Evolutionary conservation across 2,888 invertebrate genomes (phyloP), one percentile per base, ranked within the genome.

Genomic region (Dinocampus coccinellae): DNA sequence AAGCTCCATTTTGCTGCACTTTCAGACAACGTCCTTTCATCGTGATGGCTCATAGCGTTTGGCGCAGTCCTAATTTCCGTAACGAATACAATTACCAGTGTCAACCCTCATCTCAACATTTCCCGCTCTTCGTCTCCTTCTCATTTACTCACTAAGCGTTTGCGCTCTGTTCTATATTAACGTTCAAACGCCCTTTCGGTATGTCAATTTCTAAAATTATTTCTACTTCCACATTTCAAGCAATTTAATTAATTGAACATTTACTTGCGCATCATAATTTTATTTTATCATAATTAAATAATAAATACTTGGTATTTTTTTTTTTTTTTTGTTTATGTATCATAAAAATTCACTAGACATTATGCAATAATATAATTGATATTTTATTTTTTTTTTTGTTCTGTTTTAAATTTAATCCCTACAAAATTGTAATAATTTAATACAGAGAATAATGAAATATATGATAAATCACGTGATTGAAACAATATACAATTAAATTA

Each of bases 1-100:
- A 76, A 73, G 71, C 73, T 74, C 74, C 74, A 76, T 76, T 58
- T 58, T 74, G 74, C 69, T 71, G 74, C 69, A 76, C 74, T 74
- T 62, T 53, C 53, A 70, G 71, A 71, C 62, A 55, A 29, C 65
- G 39, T 39, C 52, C 53, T 58, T 67, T 42, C 22, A 61, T 34
- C 34, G 22, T 58, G 63, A 60, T 63, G 20, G 53, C 65, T 63
- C 36, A n/a, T 74, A 69, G 71, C 74, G 67, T 73, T 74, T 76
- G 73, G 73, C 67, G 71, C 57, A 65, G 47, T 55, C 52, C 70
- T 71, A 74, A 70, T 74, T 76, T 74, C 71, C 68, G 69, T 72
- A 73, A 65, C 65, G 60, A 76, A 74, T 72, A 66, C 67, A 70
- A 74, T 76, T 76, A 74, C 66, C 39, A 67, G 58, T 73, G 73